phyloP scores from a whole-genome alignment of 2,888 invertebrate genomes.

The Carterocephalus palaemon region DNA sequence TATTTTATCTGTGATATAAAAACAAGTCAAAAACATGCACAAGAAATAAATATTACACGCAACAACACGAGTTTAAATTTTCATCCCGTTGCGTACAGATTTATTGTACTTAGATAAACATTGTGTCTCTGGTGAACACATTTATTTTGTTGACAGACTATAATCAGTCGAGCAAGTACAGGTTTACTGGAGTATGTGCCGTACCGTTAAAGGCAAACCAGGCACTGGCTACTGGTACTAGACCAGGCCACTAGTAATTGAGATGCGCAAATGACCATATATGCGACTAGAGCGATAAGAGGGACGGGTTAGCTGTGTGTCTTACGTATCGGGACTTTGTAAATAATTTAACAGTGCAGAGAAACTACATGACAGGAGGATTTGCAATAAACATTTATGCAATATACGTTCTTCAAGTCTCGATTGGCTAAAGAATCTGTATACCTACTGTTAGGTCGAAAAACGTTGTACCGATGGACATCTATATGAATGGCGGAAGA shows the following conservation, averaged over 20 bases:
- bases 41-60: neutral
- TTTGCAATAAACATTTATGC: no score
- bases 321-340: no score
- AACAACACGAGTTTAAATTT: constrained; percentile 8
- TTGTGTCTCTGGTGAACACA: constrained; percentile 5
- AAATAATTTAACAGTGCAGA: no score
- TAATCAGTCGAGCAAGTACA: constrained; percentile 17
- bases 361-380: no score
- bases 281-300: constrained; percentile 6
- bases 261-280: constrained; percentile 23
- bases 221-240: no score
- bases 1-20: neutral
- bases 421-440: no score
- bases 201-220: constrained; percentile 36
- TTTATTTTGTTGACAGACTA: constrained; percentile 15
- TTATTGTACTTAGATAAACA: constrained; percentile 14
- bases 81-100: constrained; percentile 1
- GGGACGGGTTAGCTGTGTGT: no score
- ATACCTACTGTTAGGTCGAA: no score
- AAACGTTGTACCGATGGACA: no score
- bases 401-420: no score
- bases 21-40: neutral
- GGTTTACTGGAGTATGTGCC: constrained; percentile 31
- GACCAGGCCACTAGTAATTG: no score
- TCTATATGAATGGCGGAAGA: no score